Base-by-base conservation (phyloP, 2,888 invertebrate species). In the Carabus problematicus region DNA sequence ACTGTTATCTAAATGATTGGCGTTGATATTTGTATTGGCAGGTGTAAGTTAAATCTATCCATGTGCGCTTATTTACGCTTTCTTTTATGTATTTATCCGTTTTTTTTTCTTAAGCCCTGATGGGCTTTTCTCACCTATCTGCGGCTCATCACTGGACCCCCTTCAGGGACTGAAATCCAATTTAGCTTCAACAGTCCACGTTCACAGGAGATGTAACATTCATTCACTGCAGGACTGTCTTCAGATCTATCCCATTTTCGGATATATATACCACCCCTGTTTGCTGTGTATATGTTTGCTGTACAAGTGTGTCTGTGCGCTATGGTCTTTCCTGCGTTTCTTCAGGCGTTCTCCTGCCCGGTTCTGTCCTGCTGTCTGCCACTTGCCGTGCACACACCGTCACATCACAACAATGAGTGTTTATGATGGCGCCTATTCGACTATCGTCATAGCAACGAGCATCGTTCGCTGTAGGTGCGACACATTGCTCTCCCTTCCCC, bases 391-490 rank as follows among this genome's bases (percentile, higher is more conserved):
- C 73, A 75, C 19, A 29, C 63, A 75, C 76, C 76, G 78, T 79
- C 79, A 79, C 81, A 81, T 81, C 82, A 81, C 81, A 81, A 81
- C 82, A 82, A 81, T 81, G 81, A 81, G 81, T 82, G 82, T 82
- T 82, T 82, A 82, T 82, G 82, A 82, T 82, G 82, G 82, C 82
- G 82, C 82, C 82, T 82, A 81, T 80, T 80, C 79, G 82, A 80
- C 82, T 78, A 82, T 82, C 79, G 78, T 77, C 81, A 82, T 82
- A 77, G 82, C 81, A 82, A 82, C 82, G 78, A 76, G 75, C 77
- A 76, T 77, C 79, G 77, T 77, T 74, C 75, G 73, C 74, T 75
- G 75, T 75, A 45, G 45, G n/a, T 45, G n/a, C 2, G 11, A 11
- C 45, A 11, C 45, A 45, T 52, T 7, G 3, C 82, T 77, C 76